Base-by-base conservation (phyloP, 2,797 vertebrate species). In the Chaetophractus vellerosus region DNA sequence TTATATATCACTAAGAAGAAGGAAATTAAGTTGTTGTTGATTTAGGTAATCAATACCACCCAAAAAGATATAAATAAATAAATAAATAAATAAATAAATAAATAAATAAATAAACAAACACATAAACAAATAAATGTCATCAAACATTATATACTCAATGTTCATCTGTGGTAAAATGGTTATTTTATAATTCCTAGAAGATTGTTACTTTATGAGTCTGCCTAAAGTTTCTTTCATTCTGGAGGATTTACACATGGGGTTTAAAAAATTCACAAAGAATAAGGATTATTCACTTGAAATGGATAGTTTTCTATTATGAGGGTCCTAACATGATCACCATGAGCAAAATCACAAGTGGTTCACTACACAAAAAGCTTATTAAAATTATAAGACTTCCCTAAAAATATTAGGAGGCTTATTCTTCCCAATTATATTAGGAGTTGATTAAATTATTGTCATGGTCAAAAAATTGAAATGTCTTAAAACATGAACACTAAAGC, bases 401-500 rank as follows among this genome's bases (percentile, higher is more conserved):
- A 50, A 85, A 81, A 80, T 61, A 7, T 41, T 74, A 69, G 19
- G 36, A 74, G 24, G 8, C 41, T 71, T 50, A 91, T 4, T 68
- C 9, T 55, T 74, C 28, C 6, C 24, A 82, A 45, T 71, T 48
- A 83, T 26, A 33, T 61, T 95, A 85, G 64, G 79, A 87, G 26
- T 28, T 91, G 50, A 89, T n/a, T 81, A 48, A 93, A 84, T 57
- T 93, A 24, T 14, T 89, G 1, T 36, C 45, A 69, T 14, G 19
- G 19, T 82, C 87, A 41, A 91, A 87, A 94, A 64, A 33, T 23
- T 38, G 10, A 52, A 59, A 87, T 74, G 6, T 64, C 41, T 88
- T 83, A 64, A 96, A 93, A 66, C 52, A 41, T 85, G 92, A 89
- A 91, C 64, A 16, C 59, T 81, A 66, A 85, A 26, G 19, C 1